Base-by-base conservation (phyloP, 2,888 invertebrate genomes). In the Orthosia incerta region DNA sequence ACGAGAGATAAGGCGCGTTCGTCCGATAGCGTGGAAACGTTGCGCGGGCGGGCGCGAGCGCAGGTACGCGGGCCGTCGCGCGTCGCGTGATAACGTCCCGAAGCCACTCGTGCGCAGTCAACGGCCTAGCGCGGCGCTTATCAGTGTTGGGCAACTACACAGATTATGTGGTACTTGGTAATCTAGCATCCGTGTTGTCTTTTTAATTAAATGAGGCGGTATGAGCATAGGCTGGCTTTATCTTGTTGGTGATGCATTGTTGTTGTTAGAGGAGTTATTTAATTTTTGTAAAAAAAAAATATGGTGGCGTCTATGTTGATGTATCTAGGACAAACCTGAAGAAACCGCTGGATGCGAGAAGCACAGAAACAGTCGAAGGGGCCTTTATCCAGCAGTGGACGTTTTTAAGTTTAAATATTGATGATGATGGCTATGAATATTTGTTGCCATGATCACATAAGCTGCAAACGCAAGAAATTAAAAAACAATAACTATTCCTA, bases 1-100 rank as follows among this genome's bases (percentile, higher is more conserved):
- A 85, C 71, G 48, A 53, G 48, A 79, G 88, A 89, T 89, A 88
- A 88, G 78, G 60, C 85, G 86, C 85, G 87, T 87, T 72, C 84
- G 80, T 70, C 76, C 68, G 88, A 87, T 88, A 88, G 76, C 65
- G 60, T 60, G 20, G 7, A 23, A 23, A 4, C 16, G n/a, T 2
- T 31, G 13, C 76, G 70, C 66, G 46, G 56, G 80, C 77, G 4
- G 31, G 15, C 76, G 70, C 67, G 46, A 56, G 80, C 77, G 76
- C 80, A 78, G 85, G 85, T 80, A 78, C 85, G 74, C 77, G 66
- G 66, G 59, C n/a, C 45, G 60, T 60, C 60, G 60, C 45, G 60
- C 15, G 15, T 15, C 20, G 4, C 23, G 15, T 20, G 60, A 20
- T 20, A 55, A 45, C 60, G 60, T 20, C 13, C n/a, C 61, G 64